phyloP scores from a whole-genome alignment of 2,113 vertebrate genomes.

The Dicerorhinus sumatrensis region DNA sequence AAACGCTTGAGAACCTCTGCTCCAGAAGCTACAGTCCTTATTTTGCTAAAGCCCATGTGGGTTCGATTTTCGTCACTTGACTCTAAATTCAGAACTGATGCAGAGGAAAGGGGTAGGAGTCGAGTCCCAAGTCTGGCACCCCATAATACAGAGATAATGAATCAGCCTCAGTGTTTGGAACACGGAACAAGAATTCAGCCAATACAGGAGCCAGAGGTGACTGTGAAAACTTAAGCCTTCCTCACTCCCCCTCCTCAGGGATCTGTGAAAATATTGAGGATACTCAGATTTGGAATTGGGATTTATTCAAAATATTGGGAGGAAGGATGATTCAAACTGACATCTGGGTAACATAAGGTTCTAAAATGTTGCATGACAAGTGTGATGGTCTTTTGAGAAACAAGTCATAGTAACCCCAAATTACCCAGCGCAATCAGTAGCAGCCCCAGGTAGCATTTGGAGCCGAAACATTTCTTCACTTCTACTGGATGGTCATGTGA shows the following conservation, averaged over 20 bases:
- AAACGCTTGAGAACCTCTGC: background rate
- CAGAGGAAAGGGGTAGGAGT: background rate
- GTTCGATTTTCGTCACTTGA: background rate
- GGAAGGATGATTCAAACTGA: constrained; percentile 17
- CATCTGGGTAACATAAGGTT: background rate
- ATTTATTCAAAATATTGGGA: constrained; percentile 37
- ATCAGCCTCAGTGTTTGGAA: background rate
- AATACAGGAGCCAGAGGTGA: background rate
- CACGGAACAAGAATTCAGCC: background rate
- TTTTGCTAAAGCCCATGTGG: background rate
- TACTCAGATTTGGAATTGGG: background rate
- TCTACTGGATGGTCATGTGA: too few species aligned
- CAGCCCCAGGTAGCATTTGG: too few species aligned
- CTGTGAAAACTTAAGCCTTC: background rate
- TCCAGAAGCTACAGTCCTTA: background rate
- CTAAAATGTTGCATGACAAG: background rate
- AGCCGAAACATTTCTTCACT: too few species aligned
- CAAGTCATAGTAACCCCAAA: too few species aligned
- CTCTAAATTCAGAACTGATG: background rate
- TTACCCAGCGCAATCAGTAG: too few species aligned
- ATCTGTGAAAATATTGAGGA: background rate
- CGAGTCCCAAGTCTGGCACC: background rate
- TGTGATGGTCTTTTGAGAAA: too few species aligned
- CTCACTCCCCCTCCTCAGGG: background rate
- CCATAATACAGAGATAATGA: background rate